Evolutionary conservation across 2,888 invertebrate genomes (phyloP).

Genomic region (Catocala fraxini): DNA sequence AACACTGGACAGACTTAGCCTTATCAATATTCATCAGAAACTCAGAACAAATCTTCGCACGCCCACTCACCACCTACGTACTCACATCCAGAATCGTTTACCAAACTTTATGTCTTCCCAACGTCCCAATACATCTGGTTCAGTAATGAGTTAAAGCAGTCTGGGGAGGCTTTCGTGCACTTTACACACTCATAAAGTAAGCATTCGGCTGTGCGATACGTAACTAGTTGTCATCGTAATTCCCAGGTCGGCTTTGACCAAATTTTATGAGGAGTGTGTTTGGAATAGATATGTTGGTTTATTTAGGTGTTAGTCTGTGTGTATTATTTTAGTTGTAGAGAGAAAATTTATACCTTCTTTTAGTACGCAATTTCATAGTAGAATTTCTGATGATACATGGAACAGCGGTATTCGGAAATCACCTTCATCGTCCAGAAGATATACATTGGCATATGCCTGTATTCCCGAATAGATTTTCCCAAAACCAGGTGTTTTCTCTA

Average conservation of each 20-base stretch:
- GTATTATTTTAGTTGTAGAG: neutral
- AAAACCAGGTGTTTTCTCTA: no score
- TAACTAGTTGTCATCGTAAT: conserved; percentile 37
- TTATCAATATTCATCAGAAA: neutral
- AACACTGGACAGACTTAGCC: no score
- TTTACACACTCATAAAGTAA: conserved; percentile 51
- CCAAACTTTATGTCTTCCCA: neutral
- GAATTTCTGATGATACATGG: no score
- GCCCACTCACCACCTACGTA: neutral
- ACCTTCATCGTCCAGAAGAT: no score
- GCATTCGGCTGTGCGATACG: conserved; percentile 41
- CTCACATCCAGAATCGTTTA: conserved; percentile 8
- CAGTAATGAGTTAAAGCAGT: conserved; percentile 43
- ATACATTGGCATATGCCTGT: no score
- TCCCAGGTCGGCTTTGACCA: conserved; percentile 16
- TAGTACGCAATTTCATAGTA: no score
- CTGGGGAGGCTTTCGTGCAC: conserved; percentile 30
- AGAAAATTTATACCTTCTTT: no score
- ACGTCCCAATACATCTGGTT: conserved; percentile 12
- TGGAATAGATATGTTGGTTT: neutral
- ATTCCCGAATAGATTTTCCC: no score
- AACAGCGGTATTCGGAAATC: no score
- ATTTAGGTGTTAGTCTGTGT: neutral
- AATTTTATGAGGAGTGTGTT: conserved; percentile 11
- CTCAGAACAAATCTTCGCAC: neutral